Base-by-base conservation (phyloP, 2,888 invertebrate genomes). In the Fissipunctia ypsillon region DNA sequence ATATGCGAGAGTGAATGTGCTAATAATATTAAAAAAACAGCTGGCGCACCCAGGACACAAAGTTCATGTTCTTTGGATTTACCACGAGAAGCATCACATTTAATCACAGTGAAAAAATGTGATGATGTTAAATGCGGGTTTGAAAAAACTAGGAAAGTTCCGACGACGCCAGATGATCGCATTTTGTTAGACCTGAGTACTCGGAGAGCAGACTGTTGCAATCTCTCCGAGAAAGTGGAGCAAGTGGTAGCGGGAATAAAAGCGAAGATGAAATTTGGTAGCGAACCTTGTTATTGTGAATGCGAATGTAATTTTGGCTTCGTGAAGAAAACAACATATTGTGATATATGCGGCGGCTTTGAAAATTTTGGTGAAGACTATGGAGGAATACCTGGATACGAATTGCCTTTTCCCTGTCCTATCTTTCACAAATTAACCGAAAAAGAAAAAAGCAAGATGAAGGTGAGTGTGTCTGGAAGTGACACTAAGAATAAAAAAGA, bases 291-390 rank as follows among this genome's bases (percentile, higher is more conserved):
- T 85, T 94, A 87, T 81, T 96, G 96, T 83, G 88, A 93, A 63
- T 96, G 96, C 73, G 93, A 95, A 79, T 96, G 96, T 83, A 88
- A 85, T 52, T 95, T 95, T 88, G 94, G 92, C 28, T 94, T 94
- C 78, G 88, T 87, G 28, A 95, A 93, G 80, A 94, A 89, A 78
- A 96, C 96, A 0, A 95, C 93, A 54, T 95, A 93, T 81, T 96
- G 96, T 75, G 88, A 87, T 22, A 80, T 95, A 67, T 96, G 96
- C 75, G 93, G 94, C 43, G 96, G 96, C 9, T 96, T 91, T 74
- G 95, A 95, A 89, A 83, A 76, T 60, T 78, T 84, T 61, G 96
- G 95, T 14, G 93, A 94, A 28, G 95, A 95, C 63, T 61, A 91
- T 52, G 73, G 86, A 2, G 81, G 78, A 35, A 88, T 80, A 72